A percentile compares a stretch with the other conserved stretches of the same genome.
Conservation (phyloP, 2,797 vertebrate genomes). For the Clamator glandarius region DNA sequence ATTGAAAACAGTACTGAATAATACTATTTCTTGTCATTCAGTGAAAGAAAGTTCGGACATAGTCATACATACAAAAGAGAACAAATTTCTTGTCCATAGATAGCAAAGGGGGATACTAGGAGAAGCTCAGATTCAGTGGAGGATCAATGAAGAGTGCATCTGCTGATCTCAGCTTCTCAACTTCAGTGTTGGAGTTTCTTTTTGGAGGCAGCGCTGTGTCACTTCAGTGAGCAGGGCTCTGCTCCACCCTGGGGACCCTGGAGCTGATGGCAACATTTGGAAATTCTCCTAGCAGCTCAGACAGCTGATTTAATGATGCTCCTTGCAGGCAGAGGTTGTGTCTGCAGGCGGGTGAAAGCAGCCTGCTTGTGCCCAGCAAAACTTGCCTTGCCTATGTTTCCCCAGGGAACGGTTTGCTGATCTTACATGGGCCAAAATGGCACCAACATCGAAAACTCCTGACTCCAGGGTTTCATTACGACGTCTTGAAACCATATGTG, state of each 20-base stretch:
- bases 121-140: neutral
- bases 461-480: slow-evolving; percentile 91
- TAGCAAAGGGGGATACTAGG: neutral
- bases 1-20: neutral
- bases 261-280: neutral
- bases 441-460: slow-evolving; percentile 87
- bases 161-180: neutral
- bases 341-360: neutral
- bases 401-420: slow-evolving; percentile 87
- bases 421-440: slow-evolving; percentile 87
- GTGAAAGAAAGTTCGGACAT: neutral
- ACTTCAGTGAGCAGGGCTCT: neutral
- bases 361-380: neutral
- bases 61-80: neutral
- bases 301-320: neutral
- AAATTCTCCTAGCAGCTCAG: neutral
- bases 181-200: neutral
- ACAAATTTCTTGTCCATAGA: neutral
- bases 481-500: slow-evolving; percentile 87
- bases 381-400: slow-evolving; percentile 13
- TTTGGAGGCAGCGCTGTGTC: accelerated
- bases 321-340: neutral
- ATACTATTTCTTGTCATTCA: neutral
- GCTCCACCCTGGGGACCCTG: neutral
- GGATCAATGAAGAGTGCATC: neutral